Conservation (phyloP, 2,797 vertebrate genomes). For the Alexandromys oeconomus region DNA sequence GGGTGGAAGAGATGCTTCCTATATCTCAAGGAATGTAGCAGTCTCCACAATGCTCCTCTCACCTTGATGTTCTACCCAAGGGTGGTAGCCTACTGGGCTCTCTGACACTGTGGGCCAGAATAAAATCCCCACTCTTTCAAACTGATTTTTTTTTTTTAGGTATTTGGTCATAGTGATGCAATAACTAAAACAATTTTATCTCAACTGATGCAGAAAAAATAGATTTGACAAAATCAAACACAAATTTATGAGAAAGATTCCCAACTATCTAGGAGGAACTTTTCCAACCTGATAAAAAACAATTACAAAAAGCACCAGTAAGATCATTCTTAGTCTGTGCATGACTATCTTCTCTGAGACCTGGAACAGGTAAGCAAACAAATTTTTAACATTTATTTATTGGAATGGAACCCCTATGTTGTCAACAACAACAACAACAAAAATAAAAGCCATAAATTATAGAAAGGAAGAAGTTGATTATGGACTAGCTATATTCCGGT, state of each 20-base stretch:
- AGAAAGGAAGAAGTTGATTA: conserved; percentile 1
- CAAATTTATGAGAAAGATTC: neutral
- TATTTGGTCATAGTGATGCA: neutral
- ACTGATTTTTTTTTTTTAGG: neutral
- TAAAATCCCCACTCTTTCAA: neutral
- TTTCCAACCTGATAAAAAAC: neutral
- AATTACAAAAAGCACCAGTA: neutral
- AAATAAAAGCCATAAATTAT: neutral
- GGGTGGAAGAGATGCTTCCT: neutral
- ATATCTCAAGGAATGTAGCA: neutral
- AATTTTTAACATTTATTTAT: neutral
- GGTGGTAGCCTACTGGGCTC: no score
- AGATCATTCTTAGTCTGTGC: neutral
- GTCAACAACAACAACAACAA: neutral
- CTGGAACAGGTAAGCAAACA: neutral
- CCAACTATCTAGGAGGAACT: neutral
- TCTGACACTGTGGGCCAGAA: neutral
- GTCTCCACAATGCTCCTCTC: neutral
- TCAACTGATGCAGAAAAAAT: neutral
- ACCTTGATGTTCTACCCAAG: neutral
- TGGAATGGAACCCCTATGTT: conserved; percentile 3
- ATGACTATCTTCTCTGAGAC: neutral
- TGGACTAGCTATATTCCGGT: neutral
- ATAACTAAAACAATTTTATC: neutral
- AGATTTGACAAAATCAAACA: neutral